A percentile compares a stretch with the other conserved stretches of the same genome.
Conservation (phyloP, 2,113 vertebrate genomes). For the Gopherus evgoodei region DNA sequence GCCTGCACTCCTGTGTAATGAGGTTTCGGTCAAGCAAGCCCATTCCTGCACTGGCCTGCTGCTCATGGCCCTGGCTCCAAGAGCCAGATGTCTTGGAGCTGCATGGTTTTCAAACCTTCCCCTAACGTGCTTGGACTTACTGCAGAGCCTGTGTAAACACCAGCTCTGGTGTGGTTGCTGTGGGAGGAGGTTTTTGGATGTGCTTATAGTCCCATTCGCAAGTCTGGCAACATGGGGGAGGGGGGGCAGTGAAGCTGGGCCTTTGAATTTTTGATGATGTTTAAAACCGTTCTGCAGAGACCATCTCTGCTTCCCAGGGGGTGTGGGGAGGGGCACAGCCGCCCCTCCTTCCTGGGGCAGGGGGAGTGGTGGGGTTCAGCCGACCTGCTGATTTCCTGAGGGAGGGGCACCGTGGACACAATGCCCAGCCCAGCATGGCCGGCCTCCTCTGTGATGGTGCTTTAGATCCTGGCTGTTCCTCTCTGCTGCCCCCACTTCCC, state of each 20-base stretch:
- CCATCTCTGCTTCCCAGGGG: not conserved
- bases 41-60: not conserved
- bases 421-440: not conserved
- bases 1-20: not conserved
- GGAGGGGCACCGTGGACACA: too few relatives aligned
- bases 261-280: not conserved
- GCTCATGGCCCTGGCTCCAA: not conserved
- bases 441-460: not conserved
- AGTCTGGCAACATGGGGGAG: not conserved
- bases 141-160: not conserved
- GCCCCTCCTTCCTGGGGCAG: not conserved
- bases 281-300: not conserved
- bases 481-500: not conserved
- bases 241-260: too few relatives aligned
- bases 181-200: not conserved
- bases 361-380: too few relatives aligned
- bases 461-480: not conserved
- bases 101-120: not conserved
- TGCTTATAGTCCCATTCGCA: not conserved
- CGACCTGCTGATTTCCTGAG: too few relatives aligned
- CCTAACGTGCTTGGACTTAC: not conserved
- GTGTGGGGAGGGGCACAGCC: not conserved
- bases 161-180: not conserved
- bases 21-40: not conserved
- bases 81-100: not conserved